A percentile compares a stretch with the other conserved stretches of the same genome.
Conservation (phyloP, 1,140 invertebrate species). For the Heliothis subflexa region DNA sequence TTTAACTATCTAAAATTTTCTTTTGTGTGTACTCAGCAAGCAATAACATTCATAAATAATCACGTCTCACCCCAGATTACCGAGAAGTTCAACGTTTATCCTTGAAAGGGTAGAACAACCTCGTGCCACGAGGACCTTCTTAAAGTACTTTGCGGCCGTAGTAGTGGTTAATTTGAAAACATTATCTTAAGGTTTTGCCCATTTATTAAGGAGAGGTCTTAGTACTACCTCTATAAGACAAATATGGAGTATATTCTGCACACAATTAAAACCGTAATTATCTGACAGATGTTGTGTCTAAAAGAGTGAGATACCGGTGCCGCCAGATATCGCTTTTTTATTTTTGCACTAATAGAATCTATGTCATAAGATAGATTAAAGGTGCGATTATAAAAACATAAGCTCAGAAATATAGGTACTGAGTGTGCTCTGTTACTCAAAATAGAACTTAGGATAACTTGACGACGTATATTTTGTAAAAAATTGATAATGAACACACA, state of each 20-base stretch:
- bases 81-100: constrained; percentile 31
- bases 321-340: too few species aligned
- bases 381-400: too few species aligned
- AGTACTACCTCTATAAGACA: constrained; percentile 1
- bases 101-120: constrained; percentile 29
- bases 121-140: constrained; percentile 8
- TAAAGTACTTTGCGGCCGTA: constrained; percentile 11
- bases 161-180: constrained; percentile 32
- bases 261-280: neutral
- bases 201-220: neutral
- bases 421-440: too few species aligned
- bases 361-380: too few species aligned
- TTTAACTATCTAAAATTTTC: constrained; percentile 3
- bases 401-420: too few species aligned
- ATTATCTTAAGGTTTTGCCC: constrained; percentile 25
- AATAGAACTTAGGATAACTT: too few species aligned
- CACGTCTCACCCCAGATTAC: constrained; percentile 26
- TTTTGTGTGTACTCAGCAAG: constrained; percentile 12
- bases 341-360: too few species aligned
- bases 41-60: constrained; percentile 31
- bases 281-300: neutral
- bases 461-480: too few species aligned
- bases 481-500: neutral
- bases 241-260: neutral
- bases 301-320: too few species aligned